A percentile compares a stretch with the other conserved stretches of the same genome.
Conservation (phyloP, 2,113 vertebrate species). For the Rhea americana region DNA sequence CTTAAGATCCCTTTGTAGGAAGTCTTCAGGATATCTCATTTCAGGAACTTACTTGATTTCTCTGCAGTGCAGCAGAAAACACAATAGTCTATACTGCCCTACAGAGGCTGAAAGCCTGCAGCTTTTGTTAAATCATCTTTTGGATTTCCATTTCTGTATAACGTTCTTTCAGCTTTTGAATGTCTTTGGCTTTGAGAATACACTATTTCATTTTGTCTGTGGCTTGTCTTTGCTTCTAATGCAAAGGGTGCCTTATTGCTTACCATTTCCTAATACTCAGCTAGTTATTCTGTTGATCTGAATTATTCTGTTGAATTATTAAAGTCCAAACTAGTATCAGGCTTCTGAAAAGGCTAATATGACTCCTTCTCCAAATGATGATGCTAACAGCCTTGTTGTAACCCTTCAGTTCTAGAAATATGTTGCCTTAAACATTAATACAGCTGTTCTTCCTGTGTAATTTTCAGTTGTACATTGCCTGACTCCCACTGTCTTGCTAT, state of each 20-base stretch:
- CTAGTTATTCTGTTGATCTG: background rate
- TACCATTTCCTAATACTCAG: background rate
- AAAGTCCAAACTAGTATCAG: background rate
- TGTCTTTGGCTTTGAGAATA: background rate
- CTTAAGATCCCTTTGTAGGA: background rate
- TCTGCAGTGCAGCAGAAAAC: background rate
- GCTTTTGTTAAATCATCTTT: background rate
- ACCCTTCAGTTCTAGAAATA: background rate
- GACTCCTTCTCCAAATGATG: background rate
- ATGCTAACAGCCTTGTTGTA: background rate
- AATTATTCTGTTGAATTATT: background rate
- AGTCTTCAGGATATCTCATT: background rate
- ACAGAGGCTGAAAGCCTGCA: background rate
- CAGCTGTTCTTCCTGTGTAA: background rate
- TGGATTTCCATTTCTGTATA: background rate
- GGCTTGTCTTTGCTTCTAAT: background rate
- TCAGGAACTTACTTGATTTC: background rate
- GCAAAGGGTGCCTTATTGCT: rapidly evolving
- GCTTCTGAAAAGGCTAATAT: background rate
- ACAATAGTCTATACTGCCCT: background rate
- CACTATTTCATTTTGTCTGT: background rate
- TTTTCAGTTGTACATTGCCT: background rate
- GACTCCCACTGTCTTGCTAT: background rate
- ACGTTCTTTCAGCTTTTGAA: background rate
- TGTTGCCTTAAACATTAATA: background rate